Conservation (phyloP, 1,140 invertebrate species). For the Hypothenemus hampei region DNA sequence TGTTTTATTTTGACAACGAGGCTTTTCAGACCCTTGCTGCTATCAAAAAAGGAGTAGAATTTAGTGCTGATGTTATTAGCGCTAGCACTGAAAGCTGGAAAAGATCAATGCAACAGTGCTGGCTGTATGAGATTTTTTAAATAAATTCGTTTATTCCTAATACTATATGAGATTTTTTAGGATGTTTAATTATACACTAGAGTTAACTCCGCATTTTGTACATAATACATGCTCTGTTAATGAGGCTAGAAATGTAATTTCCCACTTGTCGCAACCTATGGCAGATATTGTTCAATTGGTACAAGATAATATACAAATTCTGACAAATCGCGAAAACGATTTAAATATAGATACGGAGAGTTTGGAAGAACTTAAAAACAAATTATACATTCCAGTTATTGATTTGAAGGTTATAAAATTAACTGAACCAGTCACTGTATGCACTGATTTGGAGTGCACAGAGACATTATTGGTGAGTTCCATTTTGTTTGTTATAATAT, state of each 20-base stretch:
- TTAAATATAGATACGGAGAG: conserved; percentile 20
- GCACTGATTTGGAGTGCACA: conserved; percentile 33
- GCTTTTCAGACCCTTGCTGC: conserved; percentile 37
- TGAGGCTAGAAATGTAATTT: conserved; percentile 37
- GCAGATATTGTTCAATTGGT: conserved; percentile 40
- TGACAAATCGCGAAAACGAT: conserved; percentile 28
- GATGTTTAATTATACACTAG: conserved; percentile 35
- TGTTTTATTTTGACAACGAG: conserved; percentile 42
- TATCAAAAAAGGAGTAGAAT: conserved; percentile 27
- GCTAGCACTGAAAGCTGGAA: conserved; percentile 35
- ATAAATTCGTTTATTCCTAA: conserved; percentile 1
- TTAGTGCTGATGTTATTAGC: conserved; percentile 12
- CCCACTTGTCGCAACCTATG: conserved; percentile 38
- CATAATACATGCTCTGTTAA: conserved; percentile 38
- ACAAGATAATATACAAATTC: conserved; percentile 34
- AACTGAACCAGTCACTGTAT: conserved; percentile 39
- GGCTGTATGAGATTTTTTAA: conserved; percentile 28
- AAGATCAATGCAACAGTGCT: conserved; percentile 33
- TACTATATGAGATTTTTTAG: no score
- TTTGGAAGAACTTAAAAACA: conserved; percentile 32
- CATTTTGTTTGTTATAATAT: conserved; percentile 14
- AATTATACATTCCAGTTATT: conserved; percentile 38
- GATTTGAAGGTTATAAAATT: conserved; percentile 34
- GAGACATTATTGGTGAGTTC: conserved; percentile 35
- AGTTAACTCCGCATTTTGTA: conserved; percentile 36